Evolutionary conservation across 2,113 vertebrate genomes (phyloP), one percentile per base, ranked within the genome.

Genomic region (Hippopotamus amphibius): DNA sequence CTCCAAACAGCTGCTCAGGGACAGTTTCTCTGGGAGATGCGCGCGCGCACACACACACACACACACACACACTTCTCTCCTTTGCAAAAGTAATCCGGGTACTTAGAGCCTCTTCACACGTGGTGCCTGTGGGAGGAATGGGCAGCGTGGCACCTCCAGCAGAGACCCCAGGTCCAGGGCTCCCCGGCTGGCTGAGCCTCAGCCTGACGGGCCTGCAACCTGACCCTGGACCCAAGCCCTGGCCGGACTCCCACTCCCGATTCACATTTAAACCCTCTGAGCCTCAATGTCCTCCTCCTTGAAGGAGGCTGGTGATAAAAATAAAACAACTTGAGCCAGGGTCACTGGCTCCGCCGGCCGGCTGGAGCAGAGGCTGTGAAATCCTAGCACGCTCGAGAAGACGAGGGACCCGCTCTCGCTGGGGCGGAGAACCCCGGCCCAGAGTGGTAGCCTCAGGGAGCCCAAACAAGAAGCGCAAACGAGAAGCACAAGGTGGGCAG

Each of bases 41-140:
- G 14, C 0, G 6, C 33, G 1, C 3, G 2, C 3, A 4, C 14
- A 0, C 15, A 0, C 6, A 7, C 21, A 4, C 3, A 6, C 30
- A 6, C 14, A 0, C 33, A 8, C 2, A 22, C 53, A 28, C 6
- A 2, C 61, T 69, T 43, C 68, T 53, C 43, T 24, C 48, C 85
- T 80, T 74, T 88, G 50, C 43, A 83, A 15, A 86, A 76, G 43
- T n/a, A 41, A 4, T 22, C 53, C n/a, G 21, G 0, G 7, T 37
- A 57, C 77, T n/a, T 57, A 37, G 21, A 57, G 77, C 22, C 21
- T 14, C 30, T n/a, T 22, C 33, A 4, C n/a, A 12, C 0, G 3
- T 0, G 0, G 33, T 22, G 16, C 33, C 76, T 41, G 37, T 55
- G 50, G 30, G 74, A 9, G 46, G 24, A 53, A 46, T 24, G 2